Percentiles rank a stretch among this genome's conserved stretches.
phyloP scores from a whole-genome alignment of 2,888 invertebrate genomes.

The Zaprionus bogoriensis region DNA sequence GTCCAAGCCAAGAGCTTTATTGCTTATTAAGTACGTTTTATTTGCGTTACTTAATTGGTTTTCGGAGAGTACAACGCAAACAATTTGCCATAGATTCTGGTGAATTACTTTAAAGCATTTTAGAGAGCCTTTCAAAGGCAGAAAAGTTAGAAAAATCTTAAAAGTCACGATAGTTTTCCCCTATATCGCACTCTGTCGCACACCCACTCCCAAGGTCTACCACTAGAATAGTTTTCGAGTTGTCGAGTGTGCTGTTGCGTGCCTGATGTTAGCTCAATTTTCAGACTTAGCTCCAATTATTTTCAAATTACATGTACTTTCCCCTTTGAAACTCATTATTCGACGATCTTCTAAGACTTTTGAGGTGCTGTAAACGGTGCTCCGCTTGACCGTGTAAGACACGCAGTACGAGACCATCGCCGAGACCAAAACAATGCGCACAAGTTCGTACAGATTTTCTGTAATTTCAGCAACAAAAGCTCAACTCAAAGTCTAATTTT shows the following conservation, averaged over 20 bases:
- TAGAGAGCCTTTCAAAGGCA: too few relatives aligned
- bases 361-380: slow-evolving; percentile 19
- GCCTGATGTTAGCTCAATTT: slow-evolving; percentile 19
- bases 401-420: slow-evolving; percentile 29
- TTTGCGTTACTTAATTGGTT: slow-evolving; percentile 25
- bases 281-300: slow-evolving; percentile 40
- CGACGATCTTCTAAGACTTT: slow-evolving; percentile 31
- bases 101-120: too few relatives aligned
- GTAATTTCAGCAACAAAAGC: slow-evolving; percentile 22
- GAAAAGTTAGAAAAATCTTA: too few relatives aligned
- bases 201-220: neutral
- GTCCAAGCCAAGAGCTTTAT: slow-evolving; percentile 23
- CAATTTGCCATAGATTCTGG: neutral
- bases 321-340: slow-evolving; percentile 26
- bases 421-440: slow-evolving; percentile 43
- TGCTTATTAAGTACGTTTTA: slow-evolving; percentile 45
- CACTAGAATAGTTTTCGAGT: slow-evolving; percentile 2
- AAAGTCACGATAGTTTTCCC: too few relatives aligned
- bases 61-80: neutral
- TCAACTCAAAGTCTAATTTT: too few relatives aligned
- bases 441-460: slow-evolving; percentile 29
- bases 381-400: slow-evolving; percentile 40
- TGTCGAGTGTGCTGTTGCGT: too few relatives aligned
- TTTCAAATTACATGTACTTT: slow-evolving; percentile 53
- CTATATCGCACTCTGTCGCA: too few relatives aligned